phyloP scores from a whole-genome alignment of 2,113 vertebrate genomes.

The Paramisgurnus dabryanus region DNA sequence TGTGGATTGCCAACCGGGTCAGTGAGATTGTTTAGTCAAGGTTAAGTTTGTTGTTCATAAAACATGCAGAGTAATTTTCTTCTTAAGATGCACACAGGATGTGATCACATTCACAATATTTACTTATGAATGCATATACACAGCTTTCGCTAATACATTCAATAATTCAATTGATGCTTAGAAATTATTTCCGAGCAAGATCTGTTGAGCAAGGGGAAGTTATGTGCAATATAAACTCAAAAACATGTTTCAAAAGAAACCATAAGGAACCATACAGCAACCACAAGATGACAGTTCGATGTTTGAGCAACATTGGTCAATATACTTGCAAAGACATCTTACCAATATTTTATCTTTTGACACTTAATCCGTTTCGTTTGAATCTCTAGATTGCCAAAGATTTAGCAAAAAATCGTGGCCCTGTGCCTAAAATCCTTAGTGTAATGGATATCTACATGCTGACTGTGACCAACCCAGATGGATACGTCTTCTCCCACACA shows the following conservation, averaged over 20 bases:
- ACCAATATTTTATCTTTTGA: neutral
- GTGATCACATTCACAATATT: no score
- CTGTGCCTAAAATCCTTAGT: conserved; percentile 78
- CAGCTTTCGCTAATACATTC: no score
- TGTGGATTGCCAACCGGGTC: conserved; percentile 93
- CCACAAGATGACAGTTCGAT: neutral
- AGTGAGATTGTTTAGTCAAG: accelerated
- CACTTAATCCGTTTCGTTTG: neutral
- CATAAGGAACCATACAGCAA: neutral
- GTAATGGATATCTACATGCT: conserved; percentile 85
- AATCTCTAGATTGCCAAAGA: conserved; percentile 78
- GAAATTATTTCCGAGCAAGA: no score
- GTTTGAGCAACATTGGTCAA: neutral
- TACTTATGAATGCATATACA: no score
- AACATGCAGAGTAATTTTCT: no score
- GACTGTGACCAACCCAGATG: conserved; percentile 89
- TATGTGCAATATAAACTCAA: neutral
- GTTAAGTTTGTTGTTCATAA: no score
- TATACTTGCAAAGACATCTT: neutral
- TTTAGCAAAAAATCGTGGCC: conserved; percentile 67
- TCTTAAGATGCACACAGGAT: no score
- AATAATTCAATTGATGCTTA: no score
- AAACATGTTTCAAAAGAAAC: neutral
- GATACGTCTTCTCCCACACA: conserved; percentile 84
- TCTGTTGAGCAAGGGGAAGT: neutral